Conservation (phyloP, 2,113 vertebrate species). For the Daubentonia madagascariensis region DNA sequence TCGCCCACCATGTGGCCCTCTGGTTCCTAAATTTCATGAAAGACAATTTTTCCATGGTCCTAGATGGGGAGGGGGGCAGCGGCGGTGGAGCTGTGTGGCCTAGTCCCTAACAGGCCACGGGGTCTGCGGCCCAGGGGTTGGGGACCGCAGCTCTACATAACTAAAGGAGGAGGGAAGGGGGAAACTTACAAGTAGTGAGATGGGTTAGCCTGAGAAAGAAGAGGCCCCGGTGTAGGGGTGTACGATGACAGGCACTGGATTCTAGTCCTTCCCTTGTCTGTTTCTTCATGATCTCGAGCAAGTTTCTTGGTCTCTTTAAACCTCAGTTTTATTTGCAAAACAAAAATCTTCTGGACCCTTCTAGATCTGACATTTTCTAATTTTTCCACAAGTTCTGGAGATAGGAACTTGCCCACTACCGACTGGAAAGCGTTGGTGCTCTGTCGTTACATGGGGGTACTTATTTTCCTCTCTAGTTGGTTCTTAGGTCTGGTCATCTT, state of each 20-base stretch:
- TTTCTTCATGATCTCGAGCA: not conserved
- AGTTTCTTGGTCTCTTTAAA: not conserved
- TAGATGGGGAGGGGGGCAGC: no score
- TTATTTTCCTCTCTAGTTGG: not conserved
- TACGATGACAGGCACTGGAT: not conserved
- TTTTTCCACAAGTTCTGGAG: conserved; percentile 17
- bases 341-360: not conserved
- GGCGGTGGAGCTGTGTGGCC: no score
- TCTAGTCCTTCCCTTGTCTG: not conserved
- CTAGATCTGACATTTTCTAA: not conserved
- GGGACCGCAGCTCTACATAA: not conserved
- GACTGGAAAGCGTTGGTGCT: not conserved
- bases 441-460: not conserved
- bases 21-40: no score
- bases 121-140: no score
- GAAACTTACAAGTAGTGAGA: not conserved
- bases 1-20: no score
- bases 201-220: not conserved
- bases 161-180: not conserved
- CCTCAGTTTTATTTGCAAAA: not conserved
- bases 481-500: not conserved
- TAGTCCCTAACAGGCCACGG: no score
- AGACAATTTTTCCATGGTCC: no score
- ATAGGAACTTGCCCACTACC: not conserved
- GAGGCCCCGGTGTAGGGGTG: not conserved